phyloP scores from a whole-genome alignment of 2,797 vertebrate genomes.

The Hypotaenidia okinawae region DNA sequence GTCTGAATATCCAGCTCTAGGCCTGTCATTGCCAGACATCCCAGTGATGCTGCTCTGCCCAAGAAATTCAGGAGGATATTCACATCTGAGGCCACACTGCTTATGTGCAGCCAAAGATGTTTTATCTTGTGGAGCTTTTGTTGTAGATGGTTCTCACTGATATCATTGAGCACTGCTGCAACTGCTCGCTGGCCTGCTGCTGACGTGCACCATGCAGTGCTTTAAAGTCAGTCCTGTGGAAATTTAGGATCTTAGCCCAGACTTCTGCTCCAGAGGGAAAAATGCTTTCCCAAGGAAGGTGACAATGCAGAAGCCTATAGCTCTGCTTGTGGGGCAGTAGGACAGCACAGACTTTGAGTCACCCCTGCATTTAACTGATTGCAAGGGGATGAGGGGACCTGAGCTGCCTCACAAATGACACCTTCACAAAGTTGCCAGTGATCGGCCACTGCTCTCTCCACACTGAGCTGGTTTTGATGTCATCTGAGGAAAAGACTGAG shows the following conservation, averaged over 20 bases:
- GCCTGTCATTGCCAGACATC: neutral
- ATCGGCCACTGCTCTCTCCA: neutral
- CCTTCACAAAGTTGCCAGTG: neutral
- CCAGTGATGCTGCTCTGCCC: neutral
- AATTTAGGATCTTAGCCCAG: neutral
- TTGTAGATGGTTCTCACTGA: neutral
- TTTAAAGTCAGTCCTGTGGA: neutral
- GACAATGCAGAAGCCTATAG: neutral
- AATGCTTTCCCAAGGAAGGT: neutral
- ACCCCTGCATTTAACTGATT: neutral
- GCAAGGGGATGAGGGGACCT: neutral
- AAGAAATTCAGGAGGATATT: neutral
- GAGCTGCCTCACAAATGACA: neutral
- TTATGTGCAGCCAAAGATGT: accelerated
- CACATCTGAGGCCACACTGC: neutral
- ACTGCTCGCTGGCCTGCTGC: neutral
- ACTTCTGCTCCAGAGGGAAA: neutral
- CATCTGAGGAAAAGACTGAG: neutral
- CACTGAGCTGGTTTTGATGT: accelerated
- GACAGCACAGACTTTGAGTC: neutral
- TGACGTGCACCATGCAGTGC: neutral
- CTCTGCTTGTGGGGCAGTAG: neutral
- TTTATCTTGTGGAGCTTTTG: neutral
- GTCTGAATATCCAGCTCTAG: neutral
- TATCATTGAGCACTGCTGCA: neutral